Base-by-base conservation (phyloP, 2,888 invertebrate species). In the Rhodophaea formosa region DNA sequence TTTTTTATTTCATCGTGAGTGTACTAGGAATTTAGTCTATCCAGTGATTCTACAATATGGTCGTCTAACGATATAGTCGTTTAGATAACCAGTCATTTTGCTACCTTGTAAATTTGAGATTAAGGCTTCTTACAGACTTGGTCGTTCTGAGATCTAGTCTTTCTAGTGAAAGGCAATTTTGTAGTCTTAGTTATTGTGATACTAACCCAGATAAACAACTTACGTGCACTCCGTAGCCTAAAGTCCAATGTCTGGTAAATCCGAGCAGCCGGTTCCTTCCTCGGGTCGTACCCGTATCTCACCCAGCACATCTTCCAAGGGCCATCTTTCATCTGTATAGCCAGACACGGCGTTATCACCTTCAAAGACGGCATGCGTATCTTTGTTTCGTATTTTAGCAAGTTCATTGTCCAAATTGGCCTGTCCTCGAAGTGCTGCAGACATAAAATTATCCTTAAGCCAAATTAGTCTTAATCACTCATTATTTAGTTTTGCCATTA, bases 261-360 rank as follows among this genome's bases (percentile, higher is more conserved):
- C 67, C 97, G 94, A 1, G 98, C 93, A 1, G 89, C 87, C 5
- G 95, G 94, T 63, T 97, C 94, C 68, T 94, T 95, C 29, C 97
- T 92, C 0, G 99, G 99, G 88, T 99, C 98, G 77, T 97, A 99
- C 0, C 98, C 98, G 73, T 95, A 95, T 69, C 93, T 94, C 0
- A 97, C 95, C 97, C 99, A 99, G 78, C 97, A 93, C 56, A 95
- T 93, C 64, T 98, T 93, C 98, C 98, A 99, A 0, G 98, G 99
- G 0, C 99, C 99, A 62, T 94, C 95, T 56, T 93, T 92, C 82
- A 96, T 97, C 78, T 97, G 97, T 79, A 97, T 96, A 0, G 97
- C 97, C 3, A 97, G 86, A 29, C 95, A 93, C 0, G 99, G 98
- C 59, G 98, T 89, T 12, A 98, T 92, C 58, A 94, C 92, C 82